phyloP scores from a whole-genome alignment of 2,797 vertebrate genomes.

The Sarcophilus harrisii region DNA sequence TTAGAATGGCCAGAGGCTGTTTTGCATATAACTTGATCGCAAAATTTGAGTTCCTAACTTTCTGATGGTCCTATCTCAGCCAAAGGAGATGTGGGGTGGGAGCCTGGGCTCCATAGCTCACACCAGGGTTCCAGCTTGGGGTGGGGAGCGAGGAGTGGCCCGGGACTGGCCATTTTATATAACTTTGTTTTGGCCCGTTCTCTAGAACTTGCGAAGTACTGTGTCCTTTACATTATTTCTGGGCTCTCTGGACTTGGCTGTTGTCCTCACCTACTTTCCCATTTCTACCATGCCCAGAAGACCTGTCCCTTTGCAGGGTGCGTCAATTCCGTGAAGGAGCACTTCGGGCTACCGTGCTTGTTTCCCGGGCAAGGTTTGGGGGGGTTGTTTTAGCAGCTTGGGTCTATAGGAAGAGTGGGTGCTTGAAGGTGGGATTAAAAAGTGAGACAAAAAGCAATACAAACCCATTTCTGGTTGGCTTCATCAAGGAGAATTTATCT shows the following conservation, averaged over 20 bases:
- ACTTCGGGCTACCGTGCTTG: neutral
- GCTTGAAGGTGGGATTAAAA: neutral
- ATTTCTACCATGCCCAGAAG: neutral
- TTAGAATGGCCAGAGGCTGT: neutral
- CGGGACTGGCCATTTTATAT: neutral
- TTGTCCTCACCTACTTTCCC: neutral
- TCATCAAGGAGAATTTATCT: neutral
- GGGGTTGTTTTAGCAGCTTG: neutral
- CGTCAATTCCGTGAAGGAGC: neutral
- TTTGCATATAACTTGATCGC: neutral
- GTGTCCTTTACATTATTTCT: neutral
- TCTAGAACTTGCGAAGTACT: neutral
- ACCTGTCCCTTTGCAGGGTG: neutral
- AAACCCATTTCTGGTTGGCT: neutral
- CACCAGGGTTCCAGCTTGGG: neutral
- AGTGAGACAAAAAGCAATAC: neutral
- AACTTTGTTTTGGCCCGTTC: neutral
- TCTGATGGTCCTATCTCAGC: neutral
- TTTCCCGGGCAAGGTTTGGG: neutral
- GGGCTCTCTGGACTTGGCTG: neutral
- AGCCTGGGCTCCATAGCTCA: neutral
- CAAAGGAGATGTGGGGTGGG: neutral
- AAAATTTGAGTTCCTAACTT: neutral
- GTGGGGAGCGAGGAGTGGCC: neutral
- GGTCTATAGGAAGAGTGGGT: neutral